A percentile compares a stretch with the other conserved stretches of the same genome.
phyloP scores from a whole-genome alignment of 2,888 invertebrate species.

The Ethmia dodecea region DNA sequence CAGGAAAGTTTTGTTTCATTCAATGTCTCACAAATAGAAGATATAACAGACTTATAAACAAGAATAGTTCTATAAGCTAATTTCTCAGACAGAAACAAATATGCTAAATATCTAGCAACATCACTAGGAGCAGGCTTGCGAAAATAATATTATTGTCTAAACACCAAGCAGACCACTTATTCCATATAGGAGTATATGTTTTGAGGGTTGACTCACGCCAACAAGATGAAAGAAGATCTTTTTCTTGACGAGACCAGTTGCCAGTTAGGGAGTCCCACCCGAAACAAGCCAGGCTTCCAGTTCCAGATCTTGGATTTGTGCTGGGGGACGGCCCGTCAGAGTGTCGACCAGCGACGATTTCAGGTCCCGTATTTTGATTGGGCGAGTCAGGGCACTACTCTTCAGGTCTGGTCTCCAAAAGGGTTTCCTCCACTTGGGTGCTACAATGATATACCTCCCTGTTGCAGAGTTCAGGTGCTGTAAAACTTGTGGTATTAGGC shows the following conservation, averaged over 20 bases:
- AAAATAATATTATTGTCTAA: slow-evolving; percentile 4
- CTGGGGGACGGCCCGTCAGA: slow-evolving; percentile 6
- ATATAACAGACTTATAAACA: slow-evolving; percentile 21
- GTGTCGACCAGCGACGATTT: too few species aligned
- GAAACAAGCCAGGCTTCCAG: slow-evolving; percentile 16
- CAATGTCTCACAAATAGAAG: slow-evolving; percentile 16
- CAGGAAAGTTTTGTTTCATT: slow-evolving; percentile 12
- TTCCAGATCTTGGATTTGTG: slow-evolving; percentile 11
- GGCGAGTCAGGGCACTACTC: neutral
- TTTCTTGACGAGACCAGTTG: slow-evolving; percentile 9
- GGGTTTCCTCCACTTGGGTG: neutral
- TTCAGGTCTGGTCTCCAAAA: neutral
- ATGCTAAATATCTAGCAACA: slow-evolving; percentile 16
- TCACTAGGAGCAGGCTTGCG: slow-evolving; percentile 6
- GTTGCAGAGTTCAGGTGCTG: too few species aligned
- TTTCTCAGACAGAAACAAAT: slow-evolving; percentile 10
- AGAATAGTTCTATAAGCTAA: slow-evolving; percentile 20
- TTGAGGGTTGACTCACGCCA: slow-evolving; percentile 16
- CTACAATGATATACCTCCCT: too few species aligned
- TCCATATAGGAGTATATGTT: slow-evolving; percentile 13
- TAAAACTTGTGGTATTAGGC: too few species aligned
- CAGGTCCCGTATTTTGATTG: neutral
- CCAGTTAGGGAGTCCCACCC: slow-evolving; percentile 14
- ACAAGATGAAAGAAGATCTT: slow-evolving; percentile 10
- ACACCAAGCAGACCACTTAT: slow-evolving; percentile 11